Evolutionary conservation across 2,113 vertebrate genomes (phyloP).

Genomic region (Corapipo altera): DNA sequence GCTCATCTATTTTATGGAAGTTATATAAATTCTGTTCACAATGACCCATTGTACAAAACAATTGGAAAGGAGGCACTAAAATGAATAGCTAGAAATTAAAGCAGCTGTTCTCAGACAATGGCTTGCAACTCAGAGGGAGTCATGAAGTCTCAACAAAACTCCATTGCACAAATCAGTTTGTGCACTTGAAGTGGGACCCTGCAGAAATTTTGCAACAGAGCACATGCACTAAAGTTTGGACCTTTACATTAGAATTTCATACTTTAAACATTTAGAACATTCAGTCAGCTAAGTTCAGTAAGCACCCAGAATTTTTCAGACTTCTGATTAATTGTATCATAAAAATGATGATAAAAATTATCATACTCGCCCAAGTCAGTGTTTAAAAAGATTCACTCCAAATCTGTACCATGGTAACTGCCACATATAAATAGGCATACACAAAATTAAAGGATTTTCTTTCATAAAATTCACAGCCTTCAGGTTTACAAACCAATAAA

Average conservation of each 20-base stretch:
- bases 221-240: not conserved
- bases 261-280: not conserved
- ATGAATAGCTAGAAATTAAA: slow-evolving; percentile 2
- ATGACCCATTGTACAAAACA: not conserved
- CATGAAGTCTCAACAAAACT: not conserved
- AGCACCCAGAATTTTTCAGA: not conserved
- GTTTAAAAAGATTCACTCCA: not conserved
- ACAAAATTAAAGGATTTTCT: slow-evolving; percentile 24
- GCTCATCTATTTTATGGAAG: not conserved
- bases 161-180: not conserved
- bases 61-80: not conserved
- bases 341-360: not conserved
- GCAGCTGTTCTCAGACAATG: slow-evolving; percentile 42
- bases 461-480: slow-evolving; percentile 30
- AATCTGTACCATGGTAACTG: not conserved
- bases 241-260: not conserved
- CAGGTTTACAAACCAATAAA: slow-evolving; percentile 30
- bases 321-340: not conserved
- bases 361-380: not conserved
- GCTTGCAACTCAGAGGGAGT: not conserved
- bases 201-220: not conserved
- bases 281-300: not conserved
- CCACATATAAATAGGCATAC: not conserved
- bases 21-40: not conserved
- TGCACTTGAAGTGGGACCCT: not conserved